These are phyloP conservation scores for Apamea anceps DNA, from an alignment of 2,888 invertebrate genomes.

Conservation along the genomic window DNA sequence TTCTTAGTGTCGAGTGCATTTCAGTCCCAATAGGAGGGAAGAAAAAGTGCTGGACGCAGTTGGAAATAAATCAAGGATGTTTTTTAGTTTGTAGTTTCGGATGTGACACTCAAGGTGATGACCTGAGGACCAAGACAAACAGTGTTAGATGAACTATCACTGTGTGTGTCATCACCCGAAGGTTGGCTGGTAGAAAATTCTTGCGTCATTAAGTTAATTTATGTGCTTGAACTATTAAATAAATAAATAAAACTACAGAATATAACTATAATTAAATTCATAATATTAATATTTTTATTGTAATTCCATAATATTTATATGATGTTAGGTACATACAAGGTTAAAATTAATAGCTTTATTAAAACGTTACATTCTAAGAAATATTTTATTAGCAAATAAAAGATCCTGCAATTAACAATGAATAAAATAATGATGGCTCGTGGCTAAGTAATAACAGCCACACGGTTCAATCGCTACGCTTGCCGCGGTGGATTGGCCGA, in stretches of 20 bases:
- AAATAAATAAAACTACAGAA: no score
- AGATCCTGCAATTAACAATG: background rate
- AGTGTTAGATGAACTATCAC: no score
- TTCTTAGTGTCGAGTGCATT: slow-evolving; percentile 9
- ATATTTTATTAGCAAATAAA: background rate
- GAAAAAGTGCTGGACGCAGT: background rate
- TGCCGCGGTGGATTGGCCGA: no score
- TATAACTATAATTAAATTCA: no score
- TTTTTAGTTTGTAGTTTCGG: background rate
- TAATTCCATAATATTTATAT: background rate
- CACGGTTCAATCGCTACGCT: no score
- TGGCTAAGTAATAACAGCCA: no score
- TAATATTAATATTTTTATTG: no score
- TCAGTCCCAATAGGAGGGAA: background rate
- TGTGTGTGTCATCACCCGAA: no score
- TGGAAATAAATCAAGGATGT: background rate
- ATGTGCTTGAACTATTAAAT: no score
- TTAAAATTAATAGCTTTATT: background rate
- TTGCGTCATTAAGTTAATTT: no score
- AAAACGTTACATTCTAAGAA: background rate
- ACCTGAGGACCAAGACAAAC: no score
- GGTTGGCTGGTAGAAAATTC: no score
- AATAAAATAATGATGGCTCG: background rate
- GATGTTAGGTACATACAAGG: background rate
- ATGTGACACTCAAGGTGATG: background rate